Evolutionary conservation across 64 coral and sea anemone species (phyloP), one percentile per base, ranked within the genome.

Genomic region (Montipora cactus): DNA sequence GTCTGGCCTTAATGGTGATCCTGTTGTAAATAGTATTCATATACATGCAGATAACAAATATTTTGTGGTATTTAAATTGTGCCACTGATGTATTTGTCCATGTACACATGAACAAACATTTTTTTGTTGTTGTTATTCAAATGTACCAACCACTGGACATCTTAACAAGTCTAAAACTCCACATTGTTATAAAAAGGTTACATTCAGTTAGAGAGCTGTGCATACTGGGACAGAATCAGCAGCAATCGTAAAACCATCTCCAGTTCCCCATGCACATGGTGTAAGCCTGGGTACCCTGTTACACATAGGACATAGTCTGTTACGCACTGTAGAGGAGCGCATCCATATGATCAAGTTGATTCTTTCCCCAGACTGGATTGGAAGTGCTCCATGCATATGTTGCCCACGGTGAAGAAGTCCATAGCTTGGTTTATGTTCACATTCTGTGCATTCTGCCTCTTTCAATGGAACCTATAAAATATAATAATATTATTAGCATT

Each of bases 291-390:
- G 97, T 79, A 59, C 78, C 82, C 79, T 71, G 74, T 88, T 76
- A 19, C 97, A 98, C 97, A 98, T 98, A 4, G 97, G 97, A 67
- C 97, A 98, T 15, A 93, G 68, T 44, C 83, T 91, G 78, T 98
- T 96, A 8, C 97, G 88, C 14, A 92, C 53, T 83, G 79, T 47
- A 10, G 97, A 98, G 6, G 91, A 93, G 44, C 97, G 90, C 97
- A 96, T 98, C 97, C 97, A 98, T 71, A 98, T 92, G 47, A 98
- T 94, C 23, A 98, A 22, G 62, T 98, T 98, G 83, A 90, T 94
- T 89, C 97, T 81, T 50, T 95, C 94, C 6, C 97, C 97, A 20
- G 50, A 52, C 5, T 78, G 89, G 62, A 96, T 95, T 13, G 97
- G 94, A 49, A 98, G 78, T n/a, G 97, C 97, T 5, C 94, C 97